These are phyloP conservation scores for Falco concolor DNA, from an alignment of 2,797 vertebrate genomes.

Conservation along the genomic window DNA sequence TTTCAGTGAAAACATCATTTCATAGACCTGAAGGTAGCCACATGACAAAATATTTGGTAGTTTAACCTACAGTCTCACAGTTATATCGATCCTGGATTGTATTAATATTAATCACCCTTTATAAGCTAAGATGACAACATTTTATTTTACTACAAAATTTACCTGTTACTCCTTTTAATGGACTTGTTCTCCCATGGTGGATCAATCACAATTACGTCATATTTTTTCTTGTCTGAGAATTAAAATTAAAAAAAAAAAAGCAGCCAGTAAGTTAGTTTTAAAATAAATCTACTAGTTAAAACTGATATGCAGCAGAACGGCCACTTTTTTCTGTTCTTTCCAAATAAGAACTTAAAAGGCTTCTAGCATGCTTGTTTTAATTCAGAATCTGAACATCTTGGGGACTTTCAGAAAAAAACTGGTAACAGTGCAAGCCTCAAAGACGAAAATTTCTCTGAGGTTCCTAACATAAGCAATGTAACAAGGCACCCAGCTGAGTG, in stretches of 20 bases:
- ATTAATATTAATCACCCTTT: neutral
- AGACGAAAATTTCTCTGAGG: neutral
- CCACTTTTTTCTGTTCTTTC: neutral
- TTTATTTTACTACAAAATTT: neutral
- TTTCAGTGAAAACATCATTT: neutral
- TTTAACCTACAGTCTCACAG: neutral
- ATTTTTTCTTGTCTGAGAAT: slow-evolving; percentile 81
- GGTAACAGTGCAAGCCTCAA: neutral
- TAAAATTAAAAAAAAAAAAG: neutral
- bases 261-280: neutral
- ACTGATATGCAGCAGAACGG: neutral
- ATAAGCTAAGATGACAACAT: neutral
- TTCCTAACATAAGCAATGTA: neutral
- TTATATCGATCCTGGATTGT: neutral
- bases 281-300: neutral
- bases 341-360: neutral
- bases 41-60: neutral
- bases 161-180: slow-evolving; percentile 93
- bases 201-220: slow-evolving; percentile 88
- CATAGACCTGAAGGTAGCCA: neutral
- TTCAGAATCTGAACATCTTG: neutral
- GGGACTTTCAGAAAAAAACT: neutral
- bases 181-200: slow-evolving; percentile 98
- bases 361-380: neutral
- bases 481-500: neutral